Conservation (phyloP, 92 coral and sea anemone species). For the Zoanthus gigantus region DNA sequence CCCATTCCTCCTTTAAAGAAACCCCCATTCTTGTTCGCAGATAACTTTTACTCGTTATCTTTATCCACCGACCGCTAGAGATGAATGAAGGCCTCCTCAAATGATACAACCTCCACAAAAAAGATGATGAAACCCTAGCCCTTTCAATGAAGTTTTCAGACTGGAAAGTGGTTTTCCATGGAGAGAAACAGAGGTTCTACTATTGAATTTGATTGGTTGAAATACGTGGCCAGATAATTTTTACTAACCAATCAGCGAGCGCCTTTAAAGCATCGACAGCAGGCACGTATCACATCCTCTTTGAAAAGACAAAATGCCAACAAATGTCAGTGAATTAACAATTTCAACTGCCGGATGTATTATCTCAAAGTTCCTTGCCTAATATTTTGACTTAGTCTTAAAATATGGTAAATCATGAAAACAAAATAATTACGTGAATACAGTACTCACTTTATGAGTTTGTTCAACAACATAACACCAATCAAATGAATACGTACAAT, state of each 20-base stretch:
- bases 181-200: not conserved
- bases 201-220: slow-evolving; percentile 17
- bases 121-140: slow-evolving; percentile 34
- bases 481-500: too few species aligned
- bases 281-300: too few species aligned
- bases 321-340: too few species aligned
- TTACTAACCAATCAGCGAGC: slow-evolving; percentile 33
- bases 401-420: too few species aligned
- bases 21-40: slow-evolving; percentile 56
- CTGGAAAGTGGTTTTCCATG: slow-evolving; percentile 46
- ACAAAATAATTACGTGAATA: too few species aligned
- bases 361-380: too few species aligned
- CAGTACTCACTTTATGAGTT: too few species aligned
- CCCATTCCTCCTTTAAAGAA: slow-evolving; percentile 82
- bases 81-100: slow-evolving; percentile 2
- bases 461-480: too few species aligned
- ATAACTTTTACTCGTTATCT: not conserved
- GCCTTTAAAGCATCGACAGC: not conserved
- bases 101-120: not conserved
- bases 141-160: not conserved
- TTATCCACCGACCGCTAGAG: slow-evolving; percentile 11
- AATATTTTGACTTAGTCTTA: too few species aligned
- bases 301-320: too few species aligned
- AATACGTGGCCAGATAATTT: slow-evolving; percentile 10
- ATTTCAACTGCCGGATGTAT: too few species aligned